Conservation (phyloP, 1,140 invertebrate species). For the Drosophila ficusphila region DNA sequence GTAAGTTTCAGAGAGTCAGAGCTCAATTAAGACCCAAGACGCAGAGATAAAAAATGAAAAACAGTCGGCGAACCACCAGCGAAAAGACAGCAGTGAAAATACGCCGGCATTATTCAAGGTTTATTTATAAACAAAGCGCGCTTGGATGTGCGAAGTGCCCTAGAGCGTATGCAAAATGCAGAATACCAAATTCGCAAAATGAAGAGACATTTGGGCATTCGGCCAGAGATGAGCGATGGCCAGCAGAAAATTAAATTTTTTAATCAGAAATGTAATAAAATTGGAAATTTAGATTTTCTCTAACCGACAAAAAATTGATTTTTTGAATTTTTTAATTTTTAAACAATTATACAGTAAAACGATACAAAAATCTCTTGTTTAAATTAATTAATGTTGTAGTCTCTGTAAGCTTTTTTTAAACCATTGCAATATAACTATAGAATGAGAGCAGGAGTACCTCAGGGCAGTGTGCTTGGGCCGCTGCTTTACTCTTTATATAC, state of each 20-base stretch:
- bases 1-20: slow-evolving; percentile 18
- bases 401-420: no score
- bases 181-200: slow-evolving; percentile 49
- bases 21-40: slow-evolving; percentile 32
- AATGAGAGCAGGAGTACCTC: no score
- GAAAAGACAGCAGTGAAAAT: slow-evolving; percentile 25
- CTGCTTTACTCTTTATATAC: no score
- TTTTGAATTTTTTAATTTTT: no score
- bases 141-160: slow-evolving; percentile 16
- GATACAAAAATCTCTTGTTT: no score
- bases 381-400: no score
- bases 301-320: no score
- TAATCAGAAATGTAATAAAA: no score
- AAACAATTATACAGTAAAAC: no score
- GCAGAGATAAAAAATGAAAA: slow-evolving; percentile 29
- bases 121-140: slow-evolving; percentile 76
- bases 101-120: slow-evolving; percentile 65
- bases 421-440: no score
- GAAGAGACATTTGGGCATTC: slow-evolving; percentile 60
- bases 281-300: no score
- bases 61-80: neutral
- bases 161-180: slow-evolving; percentile 38
- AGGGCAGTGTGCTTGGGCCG: no score
- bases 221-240: slow-evolving; percentile 41
- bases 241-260: neutral